These are phyloP conservation scores for Parasteatoda lunata DNA, from an alignment of 2,888 invertebrate genomes.

Conservation along the genomic window DNA sequence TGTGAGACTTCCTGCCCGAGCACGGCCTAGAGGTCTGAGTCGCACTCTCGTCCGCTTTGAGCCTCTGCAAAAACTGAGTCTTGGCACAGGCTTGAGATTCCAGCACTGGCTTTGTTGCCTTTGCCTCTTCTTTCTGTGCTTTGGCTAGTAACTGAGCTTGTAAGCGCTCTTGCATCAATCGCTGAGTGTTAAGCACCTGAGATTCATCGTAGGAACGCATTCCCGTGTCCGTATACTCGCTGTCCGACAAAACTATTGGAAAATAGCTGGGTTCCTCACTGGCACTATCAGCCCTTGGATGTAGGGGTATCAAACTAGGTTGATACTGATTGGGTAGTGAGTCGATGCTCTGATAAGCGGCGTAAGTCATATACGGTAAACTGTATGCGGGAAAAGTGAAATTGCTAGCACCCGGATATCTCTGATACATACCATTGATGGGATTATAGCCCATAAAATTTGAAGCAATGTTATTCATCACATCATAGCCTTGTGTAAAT, in stretches of 20 bases:
- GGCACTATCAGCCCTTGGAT: slow-evolving; percentile 64
- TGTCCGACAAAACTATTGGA: slow-evolving; percentile 69
- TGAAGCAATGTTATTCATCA: slow-evolving; percentile 29
- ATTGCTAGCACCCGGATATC: slow-evolving; percentile 13
- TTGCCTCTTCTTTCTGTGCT: background rate
- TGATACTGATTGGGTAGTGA: slow-evolving; percentile 27
- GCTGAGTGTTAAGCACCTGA: slow-evolving; percentile 37
- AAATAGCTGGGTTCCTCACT: slow-evolving; percentile 68
- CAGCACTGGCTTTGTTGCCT: background rate
- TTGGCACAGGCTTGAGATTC: too few relatives aligned
- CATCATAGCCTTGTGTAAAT: slow-evolving; percentile 36
- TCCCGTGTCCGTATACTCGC: slow-evolving; percentile 64
- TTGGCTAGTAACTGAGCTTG: background rate
- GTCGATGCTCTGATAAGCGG: background rate
- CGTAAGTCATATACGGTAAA: slow-evolving; percentile 33
- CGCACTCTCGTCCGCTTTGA: too few relatives aligned
- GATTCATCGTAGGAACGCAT: slow-evolving; percentile 59
- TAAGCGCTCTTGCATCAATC: slow-evolving; percentile 28
- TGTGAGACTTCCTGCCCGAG: too few relatives aligned
- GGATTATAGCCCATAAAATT: slow-evolving; percentile 43
- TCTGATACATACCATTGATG: slow-evolving; percentile 34
- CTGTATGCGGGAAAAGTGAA: slow-evolving; percentile 20
- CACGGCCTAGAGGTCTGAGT: too few relatives aligned
- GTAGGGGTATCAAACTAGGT: slow-evolving; percentile 37
- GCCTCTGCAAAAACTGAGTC: too few relatives aligned